A percentile compares a stretch with the other conserved stretches of the same genome.
phyloP scores from a whole-genome alignment of 2,888 invertebrate genomes.

The Ectemnius lituratus region DNA sequence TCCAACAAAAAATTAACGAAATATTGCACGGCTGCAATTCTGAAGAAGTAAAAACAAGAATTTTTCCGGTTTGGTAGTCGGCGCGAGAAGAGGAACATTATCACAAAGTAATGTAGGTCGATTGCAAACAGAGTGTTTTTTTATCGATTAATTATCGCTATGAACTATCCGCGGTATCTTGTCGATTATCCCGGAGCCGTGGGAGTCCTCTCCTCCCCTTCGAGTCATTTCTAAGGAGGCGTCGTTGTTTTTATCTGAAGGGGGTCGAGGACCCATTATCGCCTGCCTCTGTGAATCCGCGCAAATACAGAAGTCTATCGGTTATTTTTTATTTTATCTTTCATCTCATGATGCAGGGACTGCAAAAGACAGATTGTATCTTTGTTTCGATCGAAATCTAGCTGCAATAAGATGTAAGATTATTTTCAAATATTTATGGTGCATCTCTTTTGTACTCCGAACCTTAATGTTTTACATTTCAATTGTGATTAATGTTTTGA shows the following conservation, averaged over 20 bases:
- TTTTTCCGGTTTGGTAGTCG: conserved; percentile 19
- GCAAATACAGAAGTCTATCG: conserved; percentile 51
- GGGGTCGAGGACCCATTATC: conserved; percentile 71
- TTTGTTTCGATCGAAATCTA: conserved; percentile 5
- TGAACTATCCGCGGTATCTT: conserved; percentile 69
- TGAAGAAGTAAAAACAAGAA: neutral
- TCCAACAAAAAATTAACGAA: neutral
- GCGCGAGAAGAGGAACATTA: conserved; percentile 65
- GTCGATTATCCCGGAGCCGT: conserved; percentile 38
- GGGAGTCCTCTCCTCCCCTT: conserved; percentile 10
- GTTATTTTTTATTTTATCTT: conserved; percentile 50
- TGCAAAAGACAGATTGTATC: neutral
- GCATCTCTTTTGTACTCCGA: neutral
- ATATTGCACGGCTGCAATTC: neutral
- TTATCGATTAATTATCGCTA: conserved; percentile 75
- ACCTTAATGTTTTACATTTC: neutral
- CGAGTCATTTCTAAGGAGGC: conserved; percentile 36
- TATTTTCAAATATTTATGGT: neutral
- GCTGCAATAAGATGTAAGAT: conserved; percentile 39
- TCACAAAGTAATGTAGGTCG: conserved; percentile 76
- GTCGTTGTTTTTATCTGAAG: conserved; percentile 54
- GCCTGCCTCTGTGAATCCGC: conserved; percentile 30
- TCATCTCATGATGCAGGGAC: conserved; percentile 34
- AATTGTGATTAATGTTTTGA: no score
- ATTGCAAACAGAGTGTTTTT: conserved; percentile 72